Evolutionary conservation across 2,888 invertebrate genomes (phyloP), one percentile per base, ranked within the genome.

Genomic region (Eupithecia inturbata): DNA sequence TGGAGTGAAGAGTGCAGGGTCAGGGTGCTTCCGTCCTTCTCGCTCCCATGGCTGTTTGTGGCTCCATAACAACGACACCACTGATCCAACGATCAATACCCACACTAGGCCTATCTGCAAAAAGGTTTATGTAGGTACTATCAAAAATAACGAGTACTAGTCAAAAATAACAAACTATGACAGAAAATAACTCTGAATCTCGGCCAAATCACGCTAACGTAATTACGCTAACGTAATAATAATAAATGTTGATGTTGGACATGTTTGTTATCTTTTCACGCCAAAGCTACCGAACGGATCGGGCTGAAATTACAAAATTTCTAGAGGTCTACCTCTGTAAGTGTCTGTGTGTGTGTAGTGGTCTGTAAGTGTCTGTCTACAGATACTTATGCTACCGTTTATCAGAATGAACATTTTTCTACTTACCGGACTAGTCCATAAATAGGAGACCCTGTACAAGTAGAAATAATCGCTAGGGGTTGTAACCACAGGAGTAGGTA

Each of bases 401-500:
- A 19, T 1, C 19, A 6, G 19, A 7, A 19, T n/a, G 9, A n/a
- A n/a, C 1, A 6, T 22, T n/a, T 28, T 31, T 22, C 12, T 22
- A 86, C 92, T 90, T 72, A 94, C 94, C 71, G 91, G 88, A 78
- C 96, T 96, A 72, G 96, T 96, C 96, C 97, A 97, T 94, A 97
- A 94, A 83, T 97, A 97, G 0, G 97, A 97, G 33, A 97, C 91
- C 79, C 96, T 95, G 83, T 96, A 96, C n/a, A 96, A 87, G 91
- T 96, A 97, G 82, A 96, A 95, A 83, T 95, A 96, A 53, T 89
- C 85, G 68, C 81, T 84, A 0, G 89, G 81, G 41, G 89, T 79
- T 3, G 74, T 64, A 2, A 19, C 45, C 0, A 73, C 41, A 0
- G 78, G 72, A 0, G 75, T 57, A 0, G 85, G 77, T 14, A 85